Conservation (phyloP, 2,113 vertebrate species). For the Periophthalmus modestus region DNA sequence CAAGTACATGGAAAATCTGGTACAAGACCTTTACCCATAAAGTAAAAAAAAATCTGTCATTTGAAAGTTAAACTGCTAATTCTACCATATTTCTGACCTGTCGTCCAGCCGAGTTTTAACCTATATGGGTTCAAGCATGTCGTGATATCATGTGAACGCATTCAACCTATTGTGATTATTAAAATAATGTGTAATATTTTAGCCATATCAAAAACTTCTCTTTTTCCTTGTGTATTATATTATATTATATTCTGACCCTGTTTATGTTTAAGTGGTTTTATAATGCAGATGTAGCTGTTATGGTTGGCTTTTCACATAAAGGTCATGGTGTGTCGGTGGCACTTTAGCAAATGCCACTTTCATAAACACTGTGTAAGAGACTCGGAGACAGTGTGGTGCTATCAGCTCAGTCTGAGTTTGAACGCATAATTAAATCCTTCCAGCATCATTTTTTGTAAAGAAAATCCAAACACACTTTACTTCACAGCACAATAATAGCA, state of each 20-base stretch:
- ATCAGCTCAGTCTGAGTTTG: background rate
- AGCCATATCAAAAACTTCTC: too few relatives aligned
- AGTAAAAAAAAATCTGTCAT: too few relatives aligned
- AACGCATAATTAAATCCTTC: constrained; percentile 28
- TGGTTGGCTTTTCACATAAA: constrained; percentile 15
- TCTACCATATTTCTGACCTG: too few relatives aligned
- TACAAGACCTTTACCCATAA: too few relatives aligned
- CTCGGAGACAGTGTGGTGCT: background rate
- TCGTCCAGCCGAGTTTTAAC: too few relatives aligned
- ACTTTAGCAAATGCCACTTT: background rate
- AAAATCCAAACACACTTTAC: constrained; percentile 4
- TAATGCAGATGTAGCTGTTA: constrained; percentile 15
- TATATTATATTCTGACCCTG: background rate
- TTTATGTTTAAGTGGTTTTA: constrained; percentile 6
- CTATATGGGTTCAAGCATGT: too few relatives aligned
- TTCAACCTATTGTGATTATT: too few relatives aligned
- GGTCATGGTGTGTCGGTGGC: constrained; percentile 17
- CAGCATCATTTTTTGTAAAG: constrained; percentile 6
- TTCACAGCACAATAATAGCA: background rate
- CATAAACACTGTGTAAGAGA: constrained; percentile 15
- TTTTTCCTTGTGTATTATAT: background rate
- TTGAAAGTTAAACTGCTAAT: too few relatives aligned
- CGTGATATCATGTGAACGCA: too few relatives aligned
- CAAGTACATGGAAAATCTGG: too few relatives aligned
- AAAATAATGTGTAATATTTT: background rate